Conservation (phyloP, 2,888 invertebrate genomes). For the Caenorhabditis becei region DNA sequence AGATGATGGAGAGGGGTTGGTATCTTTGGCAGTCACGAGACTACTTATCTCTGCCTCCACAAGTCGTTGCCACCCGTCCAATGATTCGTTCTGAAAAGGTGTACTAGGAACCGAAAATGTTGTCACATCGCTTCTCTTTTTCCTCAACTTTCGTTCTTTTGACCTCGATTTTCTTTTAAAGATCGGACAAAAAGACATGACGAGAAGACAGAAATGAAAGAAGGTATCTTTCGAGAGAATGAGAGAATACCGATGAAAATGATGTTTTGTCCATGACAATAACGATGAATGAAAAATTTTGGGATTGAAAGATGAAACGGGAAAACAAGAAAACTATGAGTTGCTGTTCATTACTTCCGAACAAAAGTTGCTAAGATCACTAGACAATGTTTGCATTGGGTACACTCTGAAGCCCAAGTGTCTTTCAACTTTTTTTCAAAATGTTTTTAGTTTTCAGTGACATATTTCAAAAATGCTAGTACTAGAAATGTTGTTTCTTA, state of each 20-base stretch:
- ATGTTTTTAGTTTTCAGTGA: too few species aligned
- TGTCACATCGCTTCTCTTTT: neutral
- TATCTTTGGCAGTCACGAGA: slow-evolving; percentile 31
- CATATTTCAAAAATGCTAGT: too few species aligned
- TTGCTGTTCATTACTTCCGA: neutral
- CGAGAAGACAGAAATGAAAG: slow-evolving; percentile 21
- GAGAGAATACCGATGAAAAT: neutral
- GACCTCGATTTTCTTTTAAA: slow-evolving; percentile 33
- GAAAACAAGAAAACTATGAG: neutral
- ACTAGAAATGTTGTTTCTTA: too few species aligned
- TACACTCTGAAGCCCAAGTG: slow-evolving; percentile 13
- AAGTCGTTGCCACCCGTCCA: slow-evolving; percentile 4
- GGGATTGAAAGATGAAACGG: too few species aligned
- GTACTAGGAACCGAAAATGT: slow-evolving; percentile 1
- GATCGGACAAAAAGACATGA: slow-evolving; percentile 1
- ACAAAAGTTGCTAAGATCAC: neutral
- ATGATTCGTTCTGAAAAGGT: neutral
- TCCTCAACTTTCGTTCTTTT: slow-evolving; percentile 30
- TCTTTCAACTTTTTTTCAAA: neutral
- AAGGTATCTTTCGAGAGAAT: neutral
- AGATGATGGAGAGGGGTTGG: neutral
- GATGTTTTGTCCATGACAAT: neutral
- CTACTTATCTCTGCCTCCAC: slow-evolving; percentile 22
- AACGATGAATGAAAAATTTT: neutral
- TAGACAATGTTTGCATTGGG: slow-evolving; percentile 32